These are phyloP conservation scores for Hypsopygia costalis DNA, from an alignment of 2,888 invertebrate species.

Conservation along the genomic window DNA sequence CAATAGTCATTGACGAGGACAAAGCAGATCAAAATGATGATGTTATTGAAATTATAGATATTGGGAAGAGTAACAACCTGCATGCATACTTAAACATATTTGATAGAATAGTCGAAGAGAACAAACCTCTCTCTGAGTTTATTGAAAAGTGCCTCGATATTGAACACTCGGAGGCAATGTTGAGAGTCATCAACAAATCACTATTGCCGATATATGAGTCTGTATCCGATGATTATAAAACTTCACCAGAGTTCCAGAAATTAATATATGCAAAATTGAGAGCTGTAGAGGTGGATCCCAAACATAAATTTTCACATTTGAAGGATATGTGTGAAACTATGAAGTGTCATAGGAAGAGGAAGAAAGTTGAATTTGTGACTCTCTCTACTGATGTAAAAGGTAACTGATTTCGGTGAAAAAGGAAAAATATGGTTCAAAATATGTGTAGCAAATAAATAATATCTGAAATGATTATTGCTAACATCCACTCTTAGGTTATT, in stretches of 20 bases:
- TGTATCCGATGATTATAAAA: conserved; percentile 30
- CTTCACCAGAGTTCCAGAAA: conserved; percentile 30
- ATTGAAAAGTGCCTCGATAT: conserved; percentile 37
- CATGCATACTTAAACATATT: neutral
- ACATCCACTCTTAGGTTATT: too few species aligned
- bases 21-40: conserved; percentile 7
- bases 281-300: conserved; percentile 33
- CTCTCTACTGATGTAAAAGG: conserved; percentile 26
- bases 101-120: conserved; percentile 26
- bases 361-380: conserved; percentile 42
- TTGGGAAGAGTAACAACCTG: neutral
- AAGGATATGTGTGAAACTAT: conserved; percentile 42
- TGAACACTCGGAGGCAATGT: conserved; percentile 41
- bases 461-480: too few species aligned
- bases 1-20: conserved; percentile 15
- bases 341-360: conserved; percentile 28
- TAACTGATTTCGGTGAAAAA: too few species aligned
- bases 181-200: conserved; percentile 36
- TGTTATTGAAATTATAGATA: conserved; percentile 13
- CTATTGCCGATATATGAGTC: conserved; percentile 36
- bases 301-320: conserved; percentile 42
- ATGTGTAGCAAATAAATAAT: too few species aligned
- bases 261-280: conserved; percentile 27
- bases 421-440: too few species aligned
- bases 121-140: conserved; percentile 35